Evolutionary conservation across 2,888 invertebrate species (phyloP).

Genomic region (Drosophila conformis): DNA sequence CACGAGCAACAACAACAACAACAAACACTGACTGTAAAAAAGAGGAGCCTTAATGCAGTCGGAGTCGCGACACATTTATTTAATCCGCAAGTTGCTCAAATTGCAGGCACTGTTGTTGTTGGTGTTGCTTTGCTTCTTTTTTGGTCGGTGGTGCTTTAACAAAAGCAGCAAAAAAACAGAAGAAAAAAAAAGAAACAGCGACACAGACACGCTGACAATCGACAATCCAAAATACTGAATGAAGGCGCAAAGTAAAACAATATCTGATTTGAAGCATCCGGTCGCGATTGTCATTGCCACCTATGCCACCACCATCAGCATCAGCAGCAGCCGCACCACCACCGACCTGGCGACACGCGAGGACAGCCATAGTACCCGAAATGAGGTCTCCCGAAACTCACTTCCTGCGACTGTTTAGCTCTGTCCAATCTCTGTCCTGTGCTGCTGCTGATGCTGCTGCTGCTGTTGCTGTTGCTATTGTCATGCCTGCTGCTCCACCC

Average conservation of each 20-base stretch:
- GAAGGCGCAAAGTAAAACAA: constrained; percentile 81
- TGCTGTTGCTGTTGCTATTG: constrained; percentile 55
- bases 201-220: constrained; percentile 77
- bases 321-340: constrained; percentile 33
- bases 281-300: constrained; percentile 84
- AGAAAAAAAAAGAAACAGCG: constrained; percentile 38
- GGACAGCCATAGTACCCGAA: constrained; percentile 43
- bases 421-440: constrained; percentile 30
- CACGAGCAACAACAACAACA: constrained; percentile 36
- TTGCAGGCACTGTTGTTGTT: constrained; percentile 57
- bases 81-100: constrained; percentile 73
- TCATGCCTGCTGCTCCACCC: constrained; percentile 41
- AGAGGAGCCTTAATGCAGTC: constrained; percentile 47
- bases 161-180: constrained; percentile 39
- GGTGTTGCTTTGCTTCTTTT: constrained; percentile 20
- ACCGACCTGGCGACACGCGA: constrained; percentile 57
- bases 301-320: constrained; percentile 66
- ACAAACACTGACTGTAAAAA: constrained; percentile 37
- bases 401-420: constrained; percentile 67
- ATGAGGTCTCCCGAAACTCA: constrained; percentile 63
- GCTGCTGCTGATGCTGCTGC: constrained; percentile 24
- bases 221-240: constrained; percentile 73
- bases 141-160: constrained; percentile 44
- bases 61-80: constrained; percentile 73
- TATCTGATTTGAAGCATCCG: constrained; percentile 85